A percentile compares a stretch with the other conserved stretches of the same genome.
These are phyloP conservation scores for Trachelus troglodyta DNA, from an alignment of 2,888 invertebrate genomes.

Conservation along the genomic window DNA sequence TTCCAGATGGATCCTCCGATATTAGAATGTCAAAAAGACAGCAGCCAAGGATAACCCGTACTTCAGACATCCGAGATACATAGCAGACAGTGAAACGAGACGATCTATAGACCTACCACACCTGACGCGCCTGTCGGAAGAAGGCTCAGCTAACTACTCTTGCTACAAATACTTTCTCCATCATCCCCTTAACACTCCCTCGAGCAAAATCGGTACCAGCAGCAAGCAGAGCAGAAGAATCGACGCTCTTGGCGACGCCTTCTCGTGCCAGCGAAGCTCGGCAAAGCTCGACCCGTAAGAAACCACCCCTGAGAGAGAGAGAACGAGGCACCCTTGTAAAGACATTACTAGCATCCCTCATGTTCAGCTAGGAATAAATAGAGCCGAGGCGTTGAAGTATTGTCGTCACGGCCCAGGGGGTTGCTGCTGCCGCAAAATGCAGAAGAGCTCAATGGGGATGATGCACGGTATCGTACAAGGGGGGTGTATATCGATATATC, in stretches of 20 bases:
- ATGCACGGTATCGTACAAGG: background rate
- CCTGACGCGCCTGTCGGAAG: background rate
- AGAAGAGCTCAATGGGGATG: background rate
- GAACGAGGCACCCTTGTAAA: background rate
- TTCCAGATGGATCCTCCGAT: background rate
- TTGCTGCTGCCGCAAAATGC: background rate
- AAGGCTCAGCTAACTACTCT: background rate
- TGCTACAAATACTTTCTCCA: background rate
- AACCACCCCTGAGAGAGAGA: background rate
- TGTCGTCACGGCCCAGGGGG: background rate
- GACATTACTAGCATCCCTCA: background rate
- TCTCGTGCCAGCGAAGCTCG: background rate
- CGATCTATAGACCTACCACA: background rate
- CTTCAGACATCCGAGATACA: background rate
- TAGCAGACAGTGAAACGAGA: background rate
- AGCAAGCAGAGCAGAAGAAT: background rate
- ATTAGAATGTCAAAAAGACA: background rate
- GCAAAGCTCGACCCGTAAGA: background rate
- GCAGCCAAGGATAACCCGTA: background rate
- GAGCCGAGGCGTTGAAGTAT: background rate
- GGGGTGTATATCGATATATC: background rate
- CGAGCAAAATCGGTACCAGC: background rate
- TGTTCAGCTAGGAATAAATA: background rate
- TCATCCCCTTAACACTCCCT: background rate
- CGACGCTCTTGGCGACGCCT: background rate